These are phyloP conservation scores for Stegana nigrithorax DNA, from an alignment of 2,888 invertebrate species.

Conservation along the genomic window DNA sequence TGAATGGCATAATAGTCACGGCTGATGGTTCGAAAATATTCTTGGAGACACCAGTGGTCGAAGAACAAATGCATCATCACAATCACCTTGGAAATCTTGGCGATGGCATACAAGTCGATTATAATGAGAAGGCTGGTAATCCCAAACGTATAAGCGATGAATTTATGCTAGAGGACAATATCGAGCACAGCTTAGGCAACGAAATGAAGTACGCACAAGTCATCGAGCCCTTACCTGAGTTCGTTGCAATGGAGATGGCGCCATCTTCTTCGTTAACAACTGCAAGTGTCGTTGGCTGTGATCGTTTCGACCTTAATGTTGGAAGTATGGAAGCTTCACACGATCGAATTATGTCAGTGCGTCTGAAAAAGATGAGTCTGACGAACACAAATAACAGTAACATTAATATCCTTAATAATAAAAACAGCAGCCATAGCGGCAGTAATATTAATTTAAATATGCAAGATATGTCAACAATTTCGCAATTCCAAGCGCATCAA, in stretches of 20 bases:
- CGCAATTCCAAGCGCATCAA: conserved; percentile 8
- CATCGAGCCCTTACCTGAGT: neutral
- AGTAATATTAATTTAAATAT: neutral
- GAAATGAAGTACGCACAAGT: conserved; percentile 3
- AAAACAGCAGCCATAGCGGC: conserved; percentile 38
- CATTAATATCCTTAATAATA: too few species aligned
- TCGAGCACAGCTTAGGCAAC: conserved; percentile 3
- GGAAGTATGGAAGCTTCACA: conserved; percentile 42
- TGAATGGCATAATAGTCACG: conserved; percentile 48
- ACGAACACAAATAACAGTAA: conserved; percentile 35
- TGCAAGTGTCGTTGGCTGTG: conserved; percentile 2
- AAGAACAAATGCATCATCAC: conserved; percentile 56
- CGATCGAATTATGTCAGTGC: conserved; percentile 63
- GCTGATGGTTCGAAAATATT: conserved; percentile 62
- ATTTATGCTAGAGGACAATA: conserved; percentile 58
- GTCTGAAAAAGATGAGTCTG: conserved; percentile 63
- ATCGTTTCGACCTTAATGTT: too few species aligned
- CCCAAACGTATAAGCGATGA: conserved; percentile 68
- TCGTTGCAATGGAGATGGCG: neutral
- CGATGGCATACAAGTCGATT: conserved; percentile 30
- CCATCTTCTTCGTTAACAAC: neutral
- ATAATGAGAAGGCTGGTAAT: conserved; percentile 51
- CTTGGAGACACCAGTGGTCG: conserved; percentile 66
- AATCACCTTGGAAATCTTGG: conserved; percentile 22
- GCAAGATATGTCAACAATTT: conserved; percentile 11